A percentile compares a stretch with the other conserved stretches of the same genome.
Conservation (phyloP, 2,888 invertebrate genomes). For the Cynaeus angustus region DNA sequence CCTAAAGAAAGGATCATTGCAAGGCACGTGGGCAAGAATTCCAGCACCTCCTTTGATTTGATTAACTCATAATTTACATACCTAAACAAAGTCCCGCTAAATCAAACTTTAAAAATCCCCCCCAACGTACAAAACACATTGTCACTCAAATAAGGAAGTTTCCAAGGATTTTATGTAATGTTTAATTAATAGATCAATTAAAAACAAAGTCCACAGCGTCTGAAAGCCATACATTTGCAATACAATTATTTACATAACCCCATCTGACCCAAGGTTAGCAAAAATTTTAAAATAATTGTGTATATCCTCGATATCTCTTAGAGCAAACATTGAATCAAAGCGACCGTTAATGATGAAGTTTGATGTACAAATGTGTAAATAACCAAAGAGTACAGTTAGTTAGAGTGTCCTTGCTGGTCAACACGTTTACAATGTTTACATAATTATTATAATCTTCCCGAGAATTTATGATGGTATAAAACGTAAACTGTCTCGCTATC, state of each 20-base stretch:
- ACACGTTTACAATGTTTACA: conserved; percentile 44
- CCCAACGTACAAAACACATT: conserved; percentile 1
- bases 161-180: conserved; percentile 18
- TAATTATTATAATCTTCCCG: conserved; percentile 35
- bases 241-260: conserved; percentile 23
- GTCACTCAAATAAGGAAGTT: conserved; percentile 13
- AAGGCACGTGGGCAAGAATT: too few relatives aligned
- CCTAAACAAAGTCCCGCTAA: background rate
- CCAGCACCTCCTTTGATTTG: too few relatives aligned
- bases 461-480: conserved; percentile 11
- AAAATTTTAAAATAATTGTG: conserved; percentile 1
- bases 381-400: conserved; percentile 37
- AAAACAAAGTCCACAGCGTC: conserved; percentile 4
- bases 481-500: conserved; percentile 21
- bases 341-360: conserved; percentile 31
- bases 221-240: conserved; percentile 9
- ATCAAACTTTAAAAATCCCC: conserved; percentile 14
- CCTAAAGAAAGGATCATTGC: too few relatives aligned
- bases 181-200: conserved; percentile 25
- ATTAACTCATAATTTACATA: too few relatives aligned
- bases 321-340: conserved; percentile 18
- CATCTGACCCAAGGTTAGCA: conserved; percentile 18
- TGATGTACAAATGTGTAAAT: conserved; percentile 33
- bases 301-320: conserved; percentile 10
- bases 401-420: conserved; percentile 40